Evolutionary conservation across 2,888 invertebrate genomes (phyloP), one percentile per base, ranked within the genome.

Genomic region (Physocephala rufipes): DNA sequence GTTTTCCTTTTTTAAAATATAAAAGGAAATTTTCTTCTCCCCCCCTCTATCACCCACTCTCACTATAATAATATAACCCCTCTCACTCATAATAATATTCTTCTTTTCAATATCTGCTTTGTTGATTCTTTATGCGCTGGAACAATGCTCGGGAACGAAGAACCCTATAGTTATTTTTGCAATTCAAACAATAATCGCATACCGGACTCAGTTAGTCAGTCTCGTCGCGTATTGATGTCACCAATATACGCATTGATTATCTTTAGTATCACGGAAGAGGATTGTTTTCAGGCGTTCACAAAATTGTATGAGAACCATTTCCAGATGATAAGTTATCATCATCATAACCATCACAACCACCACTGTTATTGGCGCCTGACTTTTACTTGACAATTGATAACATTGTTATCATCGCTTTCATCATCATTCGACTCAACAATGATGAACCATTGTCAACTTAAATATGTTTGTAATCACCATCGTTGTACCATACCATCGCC

Each of bases 111-210:
- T 28, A 36, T 51, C 55, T 62, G 36, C 53, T 26, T 24, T n/a
- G 47, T 63, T 71, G 62, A 62, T 68, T 63, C n/a, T n/a, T n/a
- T n/a, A n/a, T 43, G 47, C 59, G 47, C 65, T 30, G 58, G 45
- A 66, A 71, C 67, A 51, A 30, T 47, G 24, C 58, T 24, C 4
- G 4, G 4, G 4, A 4, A 7, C 36, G 24, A 12, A 55, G 58
- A 58, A 58, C 15, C 58, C 26, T 5, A 28, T 58, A 15, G 58
- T 58, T n/a, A n/a, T 67, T 43, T 67, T 67, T 43, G 67, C 55
- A 67, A 45, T 51, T 58, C 45, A 21, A 12, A 24, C 58, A 67
- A 45, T 67, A 55, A 58, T 24, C 45, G 45, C 21, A 30, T 26
- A 36, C 36, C 45, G 58, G 58, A 43, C 45, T 55, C 58, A 58